Conservation (phyloP, 2,797 vertebrate genomes). For the Crypturellus tataupa region DNA sequence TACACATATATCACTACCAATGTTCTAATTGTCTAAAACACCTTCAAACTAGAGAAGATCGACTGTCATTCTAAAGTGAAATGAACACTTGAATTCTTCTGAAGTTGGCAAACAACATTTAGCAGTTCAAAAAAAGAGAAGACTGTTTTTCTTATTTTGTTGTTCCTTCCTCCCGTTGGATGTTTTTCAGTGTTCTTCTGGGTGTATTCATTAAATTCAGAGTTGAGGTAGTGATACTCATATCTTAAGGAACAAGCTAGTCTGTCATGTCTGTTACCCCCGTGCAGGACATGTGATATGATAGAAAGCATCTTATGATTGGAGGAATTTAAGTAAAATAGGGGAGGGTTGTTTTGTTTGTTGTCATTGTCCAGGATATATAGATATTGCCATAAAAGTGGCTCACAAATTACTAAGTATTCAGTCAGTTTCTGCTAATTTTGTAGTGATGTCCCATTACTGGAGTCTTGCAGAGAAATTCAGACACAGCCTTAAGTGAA, state of each 20-base stretch:
- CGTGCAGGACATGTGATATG: neutral
- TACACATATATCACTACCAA: fast-evolving
- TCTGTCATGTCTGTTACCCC: neutral
- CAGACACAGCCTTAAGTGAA: neutral
- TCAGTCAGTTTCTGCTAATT: neutral
- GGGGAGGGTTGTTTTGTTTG: neutral
- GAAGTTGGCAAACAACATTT: neutral
- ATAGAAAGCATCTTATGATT: neutral
- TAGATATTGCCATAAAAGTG: neutral
- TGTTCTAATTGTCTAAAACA: neutral
- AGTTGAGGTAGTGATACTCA: fast-evolving
- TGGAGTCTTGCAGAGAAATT: neutral
- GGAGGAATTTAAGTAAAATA: neutral
- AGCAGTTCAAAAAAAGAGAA: neutral
- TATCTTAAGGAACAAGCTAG: neutral
- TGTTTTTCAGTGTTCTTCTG: neutral
- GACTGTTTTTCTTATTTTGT: neutral
- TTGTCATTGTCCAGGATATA: neutral
- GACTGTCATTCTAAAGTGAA: neutral
- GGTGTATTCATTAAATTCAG: neutral
- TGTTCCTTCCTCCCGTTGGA: neutral
- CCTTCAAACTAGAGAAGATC: neutral
- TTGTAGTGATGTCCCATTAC: fast-evolving
- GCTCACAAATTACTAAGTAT: neutral
- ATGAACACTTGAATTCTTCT: neutral